Evolutionary conservation across 2,113 vertebrate genomes (phyloP), one percentile per base, ranked within the genome.

Genomic region (Platysteira castanea): DNA sequence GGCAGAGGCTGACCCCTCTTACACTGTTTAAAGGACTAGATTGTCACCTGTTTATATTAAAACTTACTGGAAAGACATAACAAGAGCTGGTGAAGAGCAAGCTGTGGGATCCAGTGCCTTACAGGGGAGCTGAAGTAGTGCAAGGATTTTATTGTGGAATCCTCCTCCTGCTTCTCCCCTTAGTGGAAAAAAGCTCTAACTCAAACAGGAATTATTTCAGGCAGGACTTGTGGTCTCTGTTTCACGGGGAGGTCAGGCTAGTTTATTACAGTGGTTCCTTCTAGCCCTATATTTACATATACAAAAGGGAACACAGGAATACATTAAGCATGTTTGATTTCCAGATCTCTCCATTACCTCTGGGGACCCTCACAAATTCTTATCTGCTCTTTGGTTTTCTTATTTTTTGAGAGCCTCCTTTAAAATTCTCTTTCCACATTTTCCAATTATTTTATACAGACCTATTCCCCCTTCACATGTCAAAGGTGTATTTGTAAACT

Each of bases 181-280:
- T 79, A 76, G 57, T 47, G 44, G 9, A 53, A 65, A 75, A 80
- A 82, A 50, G 21, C 71, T 71, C 24, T 75, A 60, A 41, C n/a
- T 90, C 77, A 78, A 91, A 80, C 17, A 84, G 65, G 41, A 87
- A 75, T 94, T 75, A 84, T 84, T 95, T 84, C 69, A 71, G 69
- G 69, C 80, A 84, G 60, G 76, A 52, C 86, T 69, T 89, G 73
- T 1, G 46, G 87, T 91, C 49, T 89, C 35, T 71, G 37, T 49
- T 92, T 80, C 77, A 57, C 31, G 71, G n/a, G 53, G 80, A 95
- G 73, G 56, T 61, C 68, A 84, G 41, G 23, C 41, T 37, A 21
- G 46, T 80, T 93, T 90, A 88, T 96, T 83, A 76, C 90, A 94
- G 61, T 78, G 53, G 74, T 37, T 93, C 70, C 75, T 93, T 82